Evolutionary conservation across 2,888 invertebrate genomes (phyloP).

Genomic region (Lasioglossum calceatum): DNA sequence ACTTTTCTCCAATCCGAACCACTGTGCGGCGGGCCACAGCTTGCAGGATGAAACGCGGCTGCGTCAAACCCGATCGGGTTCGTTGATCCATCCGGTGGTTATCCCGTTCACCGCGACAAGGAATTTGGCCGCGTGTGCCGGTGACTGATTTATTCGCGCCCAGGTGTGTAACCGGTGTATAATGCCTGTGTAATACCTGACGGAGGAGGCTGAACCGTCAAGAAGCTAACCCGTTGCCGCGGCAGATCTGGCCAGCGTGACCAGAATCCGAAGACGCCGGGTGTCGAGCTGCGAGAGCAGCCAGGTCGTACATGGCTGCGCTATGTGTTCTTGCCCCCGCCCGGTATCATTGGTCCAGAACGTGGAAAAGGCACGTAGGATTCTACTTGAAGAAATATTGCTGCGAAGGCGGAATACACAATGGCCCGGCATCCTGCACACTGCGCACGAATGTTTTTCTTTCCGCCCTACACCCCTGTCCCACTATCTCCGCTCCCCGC

Average conservation of each 20-base stretch:
- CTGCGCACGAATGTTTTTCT: conserved; percentile 62
- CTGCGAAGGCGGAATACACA: conserved; percentile 59
- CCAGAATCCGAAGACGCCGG: conserved; percentile 56
- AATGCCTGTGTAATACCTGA: conserved; percentile 58
- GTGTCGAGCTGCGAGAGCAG: conserved; percentile 13
- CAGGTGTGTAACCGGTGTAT: conserved; percentile 45
- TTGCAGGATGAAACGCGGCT: not conserved
- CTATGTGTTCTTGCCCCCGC: conserved; percentile 30
- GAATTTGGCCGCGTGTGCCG: not conserved
- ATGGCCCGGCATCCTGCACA: conserved; percentile 46
- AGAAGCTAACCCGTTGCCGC: conserved; percentile 46
- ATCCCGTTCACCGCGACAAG: conserved; percentile 1
- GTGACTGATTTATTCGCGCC: conserved; percentile 19
- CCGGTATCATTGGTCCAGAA: conserved; percentile 53
- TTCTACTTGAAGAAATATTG: conserved; percentile 61
- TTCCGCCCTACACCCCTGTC: conserved; percentile 15
- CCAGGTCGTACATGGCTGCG: conserved; percentile 18
- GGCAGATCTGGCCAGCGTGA: conserved; percentile 63
- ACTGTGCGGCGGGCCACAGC: not conserved
- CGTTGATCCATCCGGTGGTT: conserved; percentile 10
- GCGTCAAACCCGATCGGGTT: not conserved
- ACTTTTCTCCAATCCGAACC: no score
- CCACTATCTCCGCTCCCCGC: not conserved
- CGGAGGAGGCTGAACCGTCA: conserved; percentile 33
- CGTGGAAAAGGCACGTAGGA: conserved; percentile 53